These are phyloP conservation scores for Eilema depressum DNA, from an alignment of 2,888 invertebrate species.

Conservation along the genomic window DNA sequence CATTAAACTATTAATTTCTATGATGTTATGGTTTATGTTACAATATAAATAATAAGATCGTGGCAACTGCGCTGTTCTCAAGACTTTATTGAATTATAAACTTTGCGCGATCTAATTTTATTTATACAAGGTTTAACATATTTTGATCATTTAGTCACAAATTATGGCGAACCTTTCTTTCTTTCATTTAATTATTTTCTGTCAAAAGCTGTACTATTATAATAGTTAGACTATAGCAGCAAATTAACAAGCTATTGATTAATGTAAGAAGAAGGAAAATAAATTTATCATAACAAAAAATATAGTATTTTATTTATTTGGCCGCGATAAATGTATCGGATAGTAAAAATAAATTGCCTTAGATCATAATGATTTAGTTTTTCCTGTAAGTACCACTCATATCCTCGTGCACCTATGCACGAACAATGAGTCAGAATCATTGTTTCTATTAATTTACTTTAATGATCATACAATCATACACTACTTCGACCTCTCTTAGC, in stretches of 20 bases:
- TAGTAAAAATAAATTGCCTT: neutral
- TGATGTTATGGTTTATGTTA: slow-evolving; percentile 51
- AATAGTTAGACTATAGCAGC: too few relatives aligned
- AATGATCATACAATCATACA: slow-evolving; percentile 15
- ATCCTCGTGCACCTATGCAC: slow-evolving; percentile 35
- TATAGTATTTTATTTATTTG: neutral
- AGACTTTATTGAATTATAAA: slow-evolving; percentile 71
- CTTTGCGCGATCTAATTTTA: slow-evolving; percentile 63
- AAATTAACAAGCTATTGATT: neutral
- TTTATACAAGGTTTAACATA: slow-evolving; percentile 27
- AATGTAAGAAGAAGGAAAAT: neutral
- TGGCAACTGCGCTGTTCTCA: slow-evolving; percentile 49
- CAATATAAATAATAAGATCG: slow-evolving; percentile 66
- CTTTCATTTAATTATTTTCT: neutral
- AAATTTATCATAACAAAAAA: neutral
- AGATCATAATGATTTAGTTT: slow-evolving; percentile 8
- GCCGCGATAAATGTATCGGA: neutral
- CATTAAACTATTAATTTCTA: slow-evolving; percentile 58
- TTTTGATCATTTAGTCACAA: slow-evolving; percentile 29
- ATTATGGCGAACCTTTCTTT: too few relatives aligned
- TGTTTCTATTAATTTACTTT: slow-evolving; percentile 15
- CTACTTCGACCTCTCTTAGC: slow-evolving; percentile 14
- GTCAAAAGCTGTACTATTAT: too few relatives aligned
- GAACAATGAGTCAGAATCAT: slow-evolving; percentile 11
- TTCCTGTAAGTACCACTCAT: slow-evolving; percentile 5